Evolutionary conservation across 30 jellyfish, hydroid and myxozoan genomes (phyloP), one percentile per base, ranked within the genome.

Genomic region (Aurelia coerulea): DNA sequence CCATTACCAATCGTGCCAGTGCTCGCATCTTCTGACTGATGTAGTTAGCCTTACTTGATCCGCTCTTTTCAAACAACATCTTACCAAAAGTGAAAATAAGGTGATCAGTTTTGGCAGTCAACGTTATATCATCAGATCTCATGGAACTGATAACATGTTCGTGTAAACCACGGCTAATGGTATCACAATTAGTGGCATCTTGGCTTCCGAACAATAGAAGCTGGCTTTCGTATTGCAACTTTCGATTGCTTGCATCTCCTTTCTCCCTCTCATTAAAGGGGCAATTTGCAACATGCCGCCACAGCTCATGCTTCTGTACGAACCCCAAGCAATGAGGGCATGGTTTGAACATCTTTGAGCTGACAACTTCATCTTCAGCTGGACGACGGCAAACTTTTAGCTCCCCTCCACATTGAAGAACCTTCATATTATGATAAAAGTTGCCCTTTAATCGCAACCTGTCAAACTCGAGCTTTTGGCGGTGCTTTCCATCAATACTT

Each of bases 201-300:
- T 33, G 18, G 50, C 81, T 53, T 17, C 83, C 62, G 54, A 14
- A 77, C 37, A 86, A 46, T 33, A 86, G 85, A 79, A 86, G 34
- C 41, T 86, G 73, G 42, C 89, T 72, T 66, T 86, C 85, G 66
- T 33, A 53, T 49, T 63, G 80, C 46, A 84, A 41, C 42, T 37
- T 37, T 37, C 53, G 53, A 5, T 7, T 42, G 53, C 5, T 42
- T 12, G 73, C 66, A 16, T 56, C 63, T 10, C 33, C 63, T 49
- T 32, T 50, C 41, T 42, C 5, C 12, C 12, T 78, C 10, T 33
- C 75, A 49, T 71, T 79, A 37, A 78, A 70, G 13, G 79, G 88
- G 65, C 91, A 88, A 51, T 49, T 39, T 9, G 70, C 59, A 37
- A 72, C 96, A 60, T 88, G 91, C 69, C 91, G 35, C 96, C 96